Evolutionary conservation across 2,113 vertebrate species (phyloP).

Genomic region (Rhadina sibilatrix): DNA sequence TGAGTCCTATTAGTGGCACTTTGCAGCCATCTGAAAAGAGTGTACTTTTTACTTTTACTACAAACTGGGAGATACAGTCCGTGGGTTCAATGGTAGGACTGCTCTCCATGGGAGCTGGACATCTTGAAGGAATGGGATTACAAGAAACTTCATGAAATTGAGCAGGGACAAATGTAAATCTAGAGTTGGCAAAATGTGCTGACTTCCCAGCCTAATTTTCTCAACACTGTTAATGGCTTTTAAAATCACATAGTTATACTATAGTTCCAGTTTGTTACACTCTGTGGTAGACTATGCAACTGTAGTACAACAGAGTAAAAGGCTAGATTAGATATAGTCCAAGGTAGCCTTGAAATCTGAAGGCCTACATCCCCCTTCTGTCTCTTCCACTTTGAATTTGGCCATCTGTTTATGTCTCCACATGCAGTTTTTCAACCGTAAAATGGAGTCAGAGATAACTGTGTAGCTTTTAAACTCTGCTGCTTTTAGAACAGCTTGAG

Average conservation of each 20-base stretch:
- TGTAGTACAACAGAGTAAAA: background rate
- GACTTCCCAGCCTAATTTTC: background rate
- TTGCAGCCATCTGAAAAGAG: background rate
- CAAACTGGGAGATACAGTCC: background rate
- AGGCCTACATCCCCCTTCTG: background rate
- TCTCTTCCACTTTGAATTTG: background rate
- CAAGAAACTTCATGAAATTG: background rate
- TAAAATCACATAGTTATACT: background rate
- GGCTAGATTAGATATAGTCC: background rate
- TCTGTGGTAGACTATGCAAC: background rate
- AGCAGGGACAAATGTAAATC: background rate
- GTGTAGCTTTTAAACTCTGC: background rate
- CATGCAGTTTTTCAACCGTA: background rate
- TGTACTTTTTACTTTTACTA: background rate
- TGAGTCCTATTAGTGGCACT: background rate
- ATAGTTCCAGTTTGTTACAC: background rate
- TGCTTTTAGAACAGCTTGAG: background rate
- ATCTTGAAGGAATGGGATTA: background rate
- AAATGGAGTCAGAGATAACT: background rate
- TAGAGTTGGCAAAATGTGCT: background rate
- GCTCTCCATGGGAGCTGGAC: background rate
- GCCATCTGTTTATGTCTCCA: background rate
- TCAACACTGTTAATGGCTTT: background rate
- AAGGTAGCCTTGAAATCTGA: background rate
- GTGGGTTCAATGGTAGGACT: background rate